phyloP scores from a whole-genome alignment of 2,888 invertebrate genomes.

The Synergus japonicus region DNA sequence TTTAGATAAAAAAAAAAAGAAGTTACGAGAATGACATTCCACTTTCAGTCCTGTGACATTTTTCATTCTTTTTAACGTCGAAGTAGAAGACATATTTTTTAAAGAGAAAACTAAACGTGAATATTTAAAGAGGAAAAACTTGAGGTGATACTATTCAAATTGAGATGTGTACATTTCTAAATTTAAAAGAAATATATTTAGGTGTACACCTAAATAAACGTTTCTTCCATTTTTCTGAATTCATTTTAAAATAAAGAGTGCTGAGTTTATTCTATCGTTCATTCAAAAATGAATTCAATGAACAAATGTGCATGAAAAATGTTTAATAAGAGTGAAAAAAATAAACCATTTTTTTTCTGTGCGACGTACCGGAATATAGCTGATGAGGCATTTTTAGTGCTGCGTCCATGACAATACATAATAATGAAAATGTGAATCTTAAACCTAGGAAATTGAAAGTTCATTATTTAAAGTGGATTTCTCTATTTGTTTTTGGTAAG shows the following conservation, averaged over 20 bases:
- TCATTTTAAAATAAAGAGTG: too few species aligned
- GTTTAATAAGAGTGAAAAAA: background rate
- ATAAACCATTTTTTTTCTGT: background rate
- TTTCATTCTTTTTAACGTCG: background rate
- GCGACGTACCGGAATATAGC: constrained; percentile 46
- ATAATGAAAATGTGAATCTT: constrained; percentile 59
- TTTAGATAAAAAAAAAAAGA: background rate
- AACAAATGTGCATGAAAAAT: background rate
- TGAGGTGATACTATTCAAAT: background rate
- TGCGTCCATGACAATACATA: constrained; percentile 62
- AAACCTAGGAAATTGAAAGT: background rate
- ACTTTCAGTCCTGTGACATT: background rate
- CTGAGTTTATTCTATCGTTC: background rate
- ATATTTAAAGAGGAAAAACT: background rate
- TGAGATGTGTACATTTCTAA: background rate
- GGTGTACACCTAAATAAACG: too few species aligned
- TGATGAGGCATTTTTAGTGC: constrained; percentile 62
- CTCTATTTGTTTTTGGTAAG: background rate
- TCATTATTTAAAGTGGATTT: background rate
- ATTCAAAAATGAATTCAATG: background rate
- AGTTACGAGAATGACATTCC: background rate
- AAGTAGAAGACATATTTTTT: background rate
- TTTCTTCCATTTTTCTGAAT: background rate
- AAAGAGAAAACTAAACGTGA: background rate
- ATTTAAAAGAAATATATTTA: background rate